Conservation (phyloP, 2,888 invertebrate genomes). For the Pristionchus japonicus region DNA sequence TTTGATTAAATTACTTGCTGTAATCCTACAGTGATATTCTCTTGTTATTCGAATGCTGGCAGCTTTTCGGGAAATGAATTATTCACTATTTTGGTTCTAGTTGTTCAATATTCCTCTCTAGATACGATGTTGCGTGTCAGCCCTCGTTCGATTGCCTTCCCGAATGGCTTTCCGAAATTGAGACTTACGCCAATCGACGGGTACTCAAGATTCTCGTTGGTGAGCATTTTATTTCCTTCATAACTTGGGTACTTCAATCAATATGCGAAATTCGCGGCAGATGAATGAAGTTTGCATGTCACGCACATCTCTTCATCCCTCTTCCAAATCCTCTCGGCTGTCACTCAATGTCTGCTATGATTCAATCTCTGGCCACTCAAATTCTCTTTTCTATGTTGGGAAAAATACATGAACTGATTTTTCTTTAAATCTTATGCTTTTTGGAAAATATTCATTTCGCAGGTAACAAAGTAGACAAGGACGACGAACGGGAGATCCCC, state of each 20-base stretch:
- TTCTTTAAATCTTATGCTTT: too few species aligned
- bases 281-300: not conserved
- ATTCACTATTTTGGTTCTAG: not conserved
- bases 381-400: not conserved
- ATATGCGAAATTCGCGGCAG: not conserved
- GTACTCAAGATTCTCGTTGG: conserved; percentile 94
- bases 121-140: conserved; percentile 95
- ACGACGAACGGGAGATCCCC: conserved; percentile 91
- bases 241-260: not conserved
- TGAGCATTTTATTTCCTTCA: conserved; percentile 78
- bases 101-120: not conserved
- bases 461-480: conserved; percentile 97
- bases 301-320: not conserved
- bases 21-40: not conserved
- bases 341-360: not conserved
- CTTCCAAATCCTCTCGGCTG: not conserved
- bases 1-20: not conserved
- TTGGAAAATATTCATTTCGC: conserved; percentile 52
- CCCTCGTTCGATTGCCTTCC: conserved; percentile 97
- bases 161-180: conserved; percentile 96
- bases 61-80: not conserved
- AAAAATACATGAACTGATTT: too few species aligned
- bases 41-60: not conserved
- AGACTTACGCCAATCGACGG: conserved; percentile 95
- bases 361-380: conserved; percentile 9